Evolutionary conservation across 2,797 vertebrate species (phyloP).

Genomic region (Manis crassicaudata): DNA sequence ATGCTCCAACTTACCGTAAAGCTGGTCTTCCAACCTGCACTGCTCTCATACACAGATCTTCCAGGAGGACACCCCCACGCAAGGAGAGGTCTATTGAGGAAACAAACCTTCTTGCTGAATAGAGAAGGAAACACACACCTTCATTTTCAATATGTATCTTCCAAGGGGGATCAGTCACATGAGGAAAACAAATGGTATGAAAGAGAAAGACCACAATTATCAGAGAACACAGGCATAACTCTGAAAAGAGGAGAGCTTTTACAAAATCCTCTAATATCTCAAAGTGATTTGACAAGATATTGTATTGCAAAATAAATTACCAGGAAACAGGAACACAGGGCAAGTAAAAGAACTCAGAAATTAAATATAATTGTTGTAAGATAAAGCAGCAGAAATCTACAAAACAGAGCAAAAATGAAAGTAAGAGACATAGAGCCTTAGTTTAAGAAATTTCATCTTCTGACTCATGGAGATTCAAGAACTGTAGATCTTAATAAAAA

Average conservation of each 20-base stretch:
- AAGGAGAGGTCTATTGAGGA: not conserved
- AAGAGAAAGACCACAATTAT: not conserved
- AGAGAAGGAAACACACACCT: not conserved
- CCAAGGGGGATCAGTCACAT: not conserved
- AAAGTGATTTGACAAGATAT: not conserved
- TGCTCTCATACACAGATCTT: not conserved
- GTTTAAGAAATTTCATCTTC: not conserved
- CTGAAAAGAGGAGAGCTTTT: conserved; percentile 11
- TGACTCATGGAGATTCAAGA: not conserved
- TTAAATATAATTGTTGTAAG: conserved; percentile 20
- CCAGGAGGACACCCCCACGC: not conserved
- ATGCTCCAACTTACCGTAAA: not conserved
- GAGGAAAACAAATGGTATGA: not conserved
- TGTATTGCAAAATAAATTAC: not conserved
- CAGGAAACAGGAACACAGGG: not conserved
- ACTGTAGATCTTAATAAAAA: not conserved
- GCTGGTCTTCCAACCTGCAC: not conserved
- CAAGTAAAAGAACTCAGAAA: conserved; percentile 41
- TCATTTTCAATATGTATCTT: not conserved
- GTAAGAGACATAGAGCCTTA: not conserved
- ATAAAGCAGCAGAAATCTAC: conserved; percentile 3
- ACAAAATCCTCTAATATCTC: not conserved
- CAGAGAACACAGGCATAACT: conserved; percentile 34
- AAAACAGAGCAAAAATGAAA: conserved; percentile 9
- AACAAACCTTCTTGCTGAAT: not conserved